Percentiles rank a stretch among this genome's conserved stretches.
These are phyloP conservation scores for Paguma larvata DNA, from an alignment of 2,797 vertebrate genomes.

Conservation along the genomic window DNA sequence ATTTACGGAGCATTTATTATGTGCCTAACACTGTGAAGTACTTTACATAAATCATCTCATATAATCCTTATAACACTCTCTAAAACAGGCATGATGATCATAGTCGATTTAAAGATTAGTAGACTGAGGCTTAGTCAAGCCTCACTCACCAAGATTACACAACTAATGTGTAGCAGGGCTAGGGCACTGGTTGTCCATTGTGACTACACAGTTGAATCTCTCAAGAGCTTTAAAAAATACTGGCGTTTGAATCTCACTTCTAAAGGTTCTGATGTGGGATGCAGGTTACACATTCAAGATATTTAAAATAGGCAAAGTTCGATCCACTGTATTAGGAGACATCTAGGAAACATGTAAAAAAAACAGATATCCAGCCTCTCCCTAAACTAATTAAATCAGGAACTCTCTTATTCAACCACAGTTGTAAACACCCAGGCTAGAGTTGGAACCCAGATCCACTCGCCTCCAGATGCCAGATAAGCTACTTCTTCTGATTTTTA, in stretches of 20 bases:
- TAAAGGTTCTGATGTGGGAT: not conserved
- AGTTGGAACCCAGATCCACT: not conserved
- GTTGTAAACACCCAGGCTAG: not conserved
- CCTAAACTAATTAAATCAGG: not conserved
- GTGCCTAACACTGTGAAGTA: not conserved
- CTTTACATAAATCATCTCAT: not conserved
- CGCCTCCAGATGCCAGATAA: not conserved
- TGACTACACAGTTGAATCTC: not conserved
- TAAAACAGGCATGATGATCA: not conserved
- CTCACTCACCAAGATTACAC: not conserved
- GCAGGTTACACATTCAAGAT: not conserved
- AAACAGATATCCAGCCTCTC: not conserved
- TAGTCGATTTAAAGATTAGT: not conserved
- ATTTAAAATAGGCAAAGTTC: not conserved
- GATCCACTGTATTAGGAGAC: not conserved
- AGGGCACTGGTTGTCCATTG: not conserved
- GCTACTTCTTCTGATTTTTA: not conserved
- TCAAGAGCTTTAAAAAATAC: not conserved
- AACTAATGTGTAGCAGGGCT: not conserved
- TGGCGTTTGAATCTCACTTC: not conserved
- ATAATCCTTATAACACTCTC: not conserved
- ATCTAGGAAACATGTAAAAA: not conserved
- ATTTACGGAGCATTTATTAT: not conserved
- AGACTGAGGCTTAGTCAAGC: constrained; percentile 12
- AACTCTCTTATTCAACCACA: not conserved